Base-by-base conservation (phyloP, 1,140 invertebrate species). In the Anoplolepis gracilipes region DNA sequence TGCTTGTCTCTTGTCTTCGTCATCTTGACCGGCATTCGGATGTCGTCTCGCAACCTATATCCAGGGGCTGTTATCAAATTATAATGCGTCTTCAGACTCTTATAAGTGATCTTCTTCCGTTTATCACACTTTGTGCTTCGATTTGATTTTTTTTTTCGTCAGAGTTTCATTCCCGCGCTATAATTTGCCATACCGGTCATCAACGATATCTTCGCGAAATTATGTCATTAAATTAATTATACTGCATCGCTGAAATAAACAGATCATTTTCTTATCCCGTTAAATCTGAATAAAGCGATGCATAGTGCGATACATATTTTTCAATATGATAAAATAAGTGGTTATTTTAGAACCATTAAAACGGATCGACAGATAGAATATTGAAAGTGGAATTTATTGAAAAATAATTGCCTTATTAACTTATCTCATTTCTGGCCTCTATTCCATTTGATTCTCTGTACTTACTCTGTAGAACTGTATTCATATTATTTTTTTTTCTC, bases 61-160 rank as follows among this genome's bases (percentile, higher is more conserved):
- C 55, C 64, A 22, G 19, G 16, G 25, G 19, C 67, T 82, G 78
- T 82, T 67, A 72, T 61, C 67, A 82, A 82, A 82, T 82, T 82
- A 82, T 73, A 73, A 42, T 59, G 67, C 33, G 55, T 73, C 46
- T 53, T 59, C 53, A 59, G 36, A 6, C 19, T 70, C 46, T 39
- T 33, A 82, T 46, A 46, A 82, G 36, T 33, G 53, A 72, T 82
- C 67, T 72, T 73, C 72, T 73, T 82, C 11, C 55, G 78, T 19
- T 72, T 81, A 72, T 72, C 53, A 36, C 25, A 30, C 28, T 81
- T 81, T 19, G 33, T 81, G 25, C 11, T 13, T 28, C 22, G 28
- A 2, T 53, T 79, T 10, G 1, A 67, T 6, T 42, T 82, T 28
- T 30, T 53, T 30, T 72, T 59, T 22, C 0, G 4, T 30, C 8